These are phyloP conservation scores for Chouioia cunea DNA, from an alignment of 2,888 invertebrate genomes.

Conservation along the genomic window DNA sequence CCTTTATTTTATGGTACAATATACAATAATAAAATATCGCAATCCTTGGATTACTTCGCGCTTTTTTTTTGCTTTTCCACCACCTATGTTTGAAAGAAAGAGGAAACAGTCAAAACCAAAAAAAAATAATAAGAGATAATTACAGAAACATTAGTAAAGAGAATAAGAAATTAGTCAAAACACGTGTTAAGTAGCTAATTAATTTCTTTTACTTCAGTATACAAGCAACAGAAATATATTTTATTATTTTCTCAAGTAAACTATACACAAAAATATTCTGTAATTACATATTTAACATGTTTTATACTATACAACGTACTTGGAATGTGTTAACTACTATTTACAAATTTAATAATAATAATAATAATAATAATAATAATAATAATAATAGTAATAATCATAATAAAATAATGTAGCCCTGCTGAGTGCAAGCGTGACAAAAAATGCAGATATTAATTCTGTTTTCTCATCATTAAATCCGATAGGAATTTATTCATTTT, in stretches of 20 bases:
- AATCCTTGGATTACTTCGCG: conserved; percentile 58
- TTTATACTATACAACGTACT: conserved; percentile 67
- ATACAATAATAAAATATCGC: conserved; percentile 66
- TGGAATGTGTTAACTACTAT: conserved; percentile 69
- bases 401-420: conserved; percentile 56
- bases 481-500: conserved; percentile 42
- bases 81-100: conserved; percentile 60
- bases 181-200: conserved; percentile 64
- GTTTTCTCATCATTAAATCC: conserved; percentile 41
- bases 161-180: conserved; percentile 46
- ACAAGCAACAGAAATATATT: conserved; percentile 68
- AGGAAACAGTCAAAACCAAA: conserved; percentile 53
- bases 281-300: conserved; percentile 69
- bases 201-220: conserved; percentile 56
- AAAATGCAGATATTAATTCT: conserved; percentile 63
- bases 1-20: conserved; percentile 62
- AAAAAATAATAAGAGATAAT: conserved; percentile 53
- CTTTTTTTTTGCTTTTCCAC: conserved; percentile 58
- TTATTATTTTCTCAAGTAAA: conserved; percentile 64
- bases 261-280: conserved; percentile 68
- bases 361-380: no score
- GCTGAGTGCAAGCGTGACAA: conserved; percentile 66
- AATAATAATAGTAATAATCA: no score
- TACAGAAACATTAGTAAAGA: conserved; percentile 64
- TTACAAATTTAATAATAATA: conserved; percentile 63